phyloP scores from a whole-genome alignment of 2,113 vertebrate genomes.

The Aythya baeri region DNA sequence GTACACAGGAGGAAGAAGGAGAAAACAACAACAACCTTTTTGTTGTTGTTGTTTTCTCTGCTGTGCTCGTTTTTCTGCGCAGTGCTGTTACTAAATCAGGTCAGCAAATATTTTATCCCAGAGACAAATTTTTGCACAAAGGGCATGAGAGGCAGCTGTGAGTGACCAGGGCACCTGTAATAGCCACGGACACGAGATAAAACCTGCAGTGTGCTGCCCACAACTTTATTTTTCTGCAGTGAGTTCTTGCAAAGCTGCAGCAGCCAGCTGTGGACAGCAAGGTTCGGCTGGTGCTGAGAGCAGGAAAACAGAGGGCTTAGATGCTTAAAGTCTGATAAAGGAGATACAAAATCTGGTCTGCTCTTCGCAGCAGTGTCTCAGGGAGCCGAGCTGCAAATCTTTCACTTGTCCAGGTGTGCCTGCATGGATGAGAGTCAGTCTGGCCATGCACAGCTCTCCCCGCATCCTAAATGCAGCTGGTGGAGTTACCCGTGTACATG shows the following conservation, averaged over 20 bases:
- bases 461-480: not conserved
- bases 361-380: not conserved
- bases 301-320: not conserved
- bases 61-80: not conserved
- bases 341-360: not conserved
- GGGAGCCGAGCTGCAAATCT: not conserved
- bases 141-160: not conserved
- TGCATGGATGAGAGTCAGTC: not conserved
- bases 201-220: not conserved
- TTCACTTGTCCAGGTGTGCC: not conserved
- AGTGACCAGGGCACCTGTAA: not conserved
- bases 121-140: not conserved
- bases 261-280: not conserved
- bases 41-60: no score
- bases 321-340: not conserved
- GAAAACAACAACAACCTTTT: no score
- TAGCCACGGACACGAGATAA: not conserved
- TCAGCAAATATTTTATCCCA: slow-evolving; percentile 19
- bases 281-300: not conserved
- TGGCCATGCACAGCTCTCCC: not conserved
- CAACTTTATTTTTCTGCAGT: not conserved
- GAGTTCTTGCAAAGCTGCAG: not conserved
- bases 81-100: not conserved
- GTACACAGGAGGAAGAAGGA: not conserved
- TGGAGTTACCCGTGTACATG: fast-evolving